phyloP scores from a whole-genome alignment of 2,113 vertebrate species.

The Sus scrofa region T2T-Sscrofa CM000826.6:29264001-29264500 shows the following conservation, averaged over 20 bases:
- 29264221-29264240: not conserved
- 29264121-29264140: not conserved
- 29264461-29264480: not conserved
- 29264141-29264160: not conserved
- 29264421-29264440: not conserved
- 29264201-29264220: no score
- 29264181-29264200: no score
- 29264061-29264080: not conserved
- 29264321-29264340: no score
- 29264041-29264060: no score
- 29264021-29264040: no score
- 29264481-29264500: not conserved
- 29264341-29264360: no score
- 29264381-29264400: not conserved
- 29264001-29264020: no score
- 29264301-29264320: no score
- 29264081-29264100: not conserved
- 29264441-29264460: not conserved
- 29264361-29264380: conserved; percentile 2
- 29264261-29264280: not conserved
- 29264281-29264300: no score
- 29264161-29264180: no score
- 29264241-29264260: no score
- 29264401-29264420: not conserved
- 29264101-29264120: not conserved